Evolutionary conservation across 2,797 vertebrate species (phyloP).

Genomic region (Hyperoplus immaculatus): DNA sequence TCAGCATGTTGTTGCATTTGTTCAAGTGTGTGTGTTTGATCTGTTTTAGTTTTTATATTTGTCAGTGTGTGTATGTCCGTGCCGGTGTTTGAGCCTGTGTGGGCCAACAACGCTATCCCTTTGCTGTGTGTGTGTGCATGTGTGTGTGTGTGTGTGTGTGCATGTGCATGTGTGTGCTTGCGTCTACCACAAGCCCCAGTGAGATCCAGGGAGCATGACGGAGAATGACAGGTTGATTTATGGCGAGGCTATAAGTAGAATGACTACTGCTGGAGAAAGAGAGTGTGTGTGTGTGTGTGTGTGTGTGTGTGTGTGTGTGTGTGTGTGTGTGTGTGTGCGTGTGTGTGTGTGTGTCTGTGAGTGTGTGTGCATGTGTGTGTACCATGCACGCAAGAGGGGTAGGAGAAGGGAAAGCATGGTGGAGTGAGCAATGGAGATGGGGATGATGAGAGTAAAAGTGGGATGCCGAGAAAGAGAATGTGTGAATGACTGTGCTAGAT

Average conservation of each 20-base stretch:
- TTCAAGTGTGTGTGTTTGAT: slow-evolving; percentile 18
- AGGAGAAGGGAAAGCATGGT: slow-evolving; percentile 26
- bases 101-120: slow-evolving; percentile 44
- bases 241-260: slow-evolving; percentile 87
- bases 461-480: slow-evolving; percentile 33
- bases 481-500: slow-evolving; percentile 36
- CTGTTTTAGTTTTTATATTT: background rate
- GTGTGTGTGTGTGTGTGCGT: slow-evolving; percentile 3
- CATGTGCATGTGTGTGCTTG: slow-evolving; percentile 42
- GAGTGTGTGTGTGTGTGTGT: slow-evolving; percentile 23
- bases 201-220: slow-evolving; percentile 85
- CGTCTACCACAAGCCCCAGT: slow-evolving; percentile 74
- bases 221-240: slow-evolving; percentile 90
- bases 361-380: background rate
- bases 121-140: slow-evolving; percentile 28
- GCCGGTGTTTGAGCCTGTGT: slow-evolving; percentile 33
- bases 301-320: slow-evolving; percentile 32
- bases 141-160: slow-evolving; percentile 27
- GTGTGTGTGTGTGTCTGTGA: background rate
- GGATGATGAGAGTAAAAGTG: slow-evolving; percentile 24
- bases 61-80: slow-evolving; percentile 13
- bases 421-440: slow-evolving; percentile 24
- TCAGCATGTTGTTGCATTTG: slow-evolving; percentile 28
- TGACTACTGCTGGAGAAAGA: slow-evolving; percentile 70
- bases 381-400: slow-evolving; percentile 38